Evolutionary conservation across 2,888 invertebrate species (phyloP).

Genomic region (Rhagonycha lutea): DNA sequence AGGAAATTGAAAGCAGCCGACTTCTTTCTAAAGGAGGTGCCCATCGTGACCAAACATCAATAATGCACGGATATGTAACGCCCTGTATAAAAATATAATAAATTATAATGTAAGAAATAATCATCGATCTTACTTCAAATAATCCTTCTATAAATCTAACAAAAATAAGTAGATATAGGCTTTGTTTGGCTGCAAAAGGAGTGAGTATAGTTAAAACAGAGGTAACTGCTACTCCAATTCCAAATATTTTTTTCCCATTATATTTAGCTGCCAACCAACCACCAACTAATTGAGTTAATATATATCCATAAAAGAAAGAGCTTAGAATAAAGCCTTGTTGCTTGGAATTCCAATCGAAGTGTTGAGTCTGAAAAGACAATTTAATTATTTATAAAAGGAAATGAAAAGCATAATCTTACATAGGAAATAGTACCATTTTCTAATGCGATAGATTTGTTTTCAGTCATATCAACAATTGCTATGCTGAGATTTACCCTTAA

Average conservation of each 20-base stretch:
- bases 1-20: conserved; percentile 78
- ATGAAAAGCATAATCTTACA: conserved; percentile 56
- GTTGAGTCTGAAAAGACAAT: conserved; percentile 60
- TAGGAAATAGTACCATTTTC: conserved; percentile 66
- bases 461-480: conserved; percentile 94
- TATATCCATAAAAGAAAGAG: conserved; percentile 89
- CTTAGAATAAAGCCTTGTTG: conserved; percentile 79
- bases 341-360: conserved; percentile 81
- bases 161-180: conserved; percentile 69
- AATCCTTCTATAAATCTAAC: conserved; percentile 59
- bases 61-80: conserved; percentile 78
- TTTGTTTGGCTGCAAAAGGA: conserved; percentile 74
- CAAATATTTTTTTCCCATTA: conserved; percentile 85
- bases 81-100: conserved; percentile 57
- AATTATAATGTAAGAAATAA: not conserved
- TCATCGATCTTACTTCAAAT: conserved; percentile 42
- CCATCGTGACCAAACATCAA: conserved; percentile 85
- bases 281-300: conserved; percentile 80
- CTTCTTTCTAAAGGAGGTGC: conserved; percentile 79
- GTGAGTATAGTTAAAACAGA: conserved; percentile 80
- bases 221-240: conserved; percentile 76
- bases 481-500: conserved; percentile 88
- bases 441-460: conserved; percentile 64
- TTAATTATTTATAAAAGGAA: not conserved
- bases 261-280: conserved; percentile 82